Evolutionary conservation across 2,888 invertebrate species (phyloP), one percentile per base, ranked within the genome.

Genomic region (Scaptomyza tumidula): DNA sequence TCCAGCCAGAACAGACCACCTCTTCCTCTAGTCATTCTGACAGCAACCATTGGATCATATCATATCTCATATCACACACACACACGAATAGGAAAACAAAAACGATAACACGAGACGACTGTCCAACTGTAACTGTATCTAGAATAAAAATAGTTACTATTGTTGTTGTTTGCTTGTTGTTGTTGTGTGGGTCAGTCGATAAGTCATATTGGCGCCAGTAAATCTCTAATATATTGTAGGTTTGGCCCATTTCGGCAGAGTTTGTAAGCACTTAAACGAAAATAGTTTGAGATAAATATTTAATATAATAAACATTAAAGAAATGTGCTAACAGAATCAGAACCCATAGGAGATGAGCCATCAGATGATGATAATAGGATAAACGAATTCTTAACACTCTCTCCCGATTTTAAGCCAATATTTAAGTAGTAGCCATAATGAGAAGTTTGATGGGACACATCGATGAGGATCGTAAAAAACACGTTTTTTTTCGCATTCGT

Each of bases 391-490:
- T 43, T 19, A 4, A 3, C 9, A 41, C 10, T 19, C 11, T 43
- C 1, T 63, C 35, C 37, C 33, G 2, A 6, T 29, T 48, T 60
- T 69, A 46, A 49, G 48, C 13, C 49, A 59, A 31, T 44, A 58
- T 58, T 10, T n/a, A n/a, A n/a, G n/a, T n/a, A n/a, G n/a, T n/a
- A n/a, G n/a, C n/a, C n/a, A n/a, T n/a, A n/a, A n/a, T n/a, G n/a
- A n/a, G 45, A 61, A 58, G 24, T 33, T 31, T 41, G 46, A 55
- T 37, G 31, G 4, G 11, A 7, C 24, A 7, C 46, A 57, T 19
- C 19, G 19, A 50, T 57, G 69, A 24, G 53, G 54, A 75, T 66
- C 75, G 71, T 67, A 67, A 68, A 71, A 68, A 75, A 71, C 78
- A 67, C 75, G 78, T 77, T 75, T 71, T 63, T 59, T 52, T 63